Percentiles rank a stretch among this genome's conserved stretches.
phyloP scores from a whole-genome alignment of 2,888 invertebrate genomes.

The Ennomos quercinarius region DNA sequence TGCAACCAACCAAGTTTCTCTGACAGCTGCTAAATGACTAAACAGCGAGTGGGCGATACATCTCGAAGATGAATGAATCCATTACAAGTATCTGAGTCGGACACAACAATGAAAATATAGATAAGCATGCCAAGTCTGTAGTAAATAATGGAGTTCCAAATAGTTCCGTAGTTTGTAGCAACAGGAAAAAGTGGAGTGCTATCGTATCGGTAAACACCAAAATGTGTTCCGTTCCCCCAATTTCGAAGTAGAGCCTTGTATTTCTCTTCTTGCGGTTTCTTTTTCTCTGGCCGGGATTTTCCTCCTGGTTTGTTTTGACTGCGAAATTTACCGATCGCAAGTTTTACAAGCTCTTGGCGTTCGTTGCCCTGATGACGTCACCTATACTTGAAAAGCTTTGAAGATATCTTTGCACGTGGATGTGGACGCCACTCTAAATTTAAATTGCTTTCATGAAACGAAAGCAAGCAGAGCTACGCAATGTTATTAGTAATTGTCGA shows the following conservation, averaged over 20 bases:
- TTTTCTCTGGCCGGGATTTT: constrained; percentile 37
- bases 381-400: constrained; percentile 47
- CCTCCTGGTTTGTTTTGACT: constrained; percentile 70
- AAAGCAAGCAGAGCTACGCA: constrained; percentile 10
- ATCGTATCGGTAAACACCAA: constrained; percentile 15
- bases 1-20: constrained; percentile 22
- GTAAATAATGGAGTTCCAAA: constrained; percentile 46
- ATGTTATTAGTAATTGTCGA: constrained; percentile 20
- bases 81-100: constrained; percentile 48
- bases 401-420: constrained; percentile 46
- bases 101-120: constrained; percentile 43
- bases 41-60: constrained; percentile 57
- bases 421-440: constrained; percentile 19
- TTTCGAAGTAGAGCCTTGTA: constrained; percentile 40
- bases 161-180: constrained; percentile 46
- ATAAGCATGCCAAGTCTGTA: constrained; percentile 42
- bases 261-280: constrained; percentile 34
- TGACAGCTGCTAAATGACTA: constrained; percentile 60
- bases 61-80: constrained; percentile 56
- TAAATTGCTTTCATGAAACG: constrained; percentile 15
- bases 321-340: constrained; percentile 70
- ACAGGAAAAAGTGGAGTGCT: constrained; percentile 55
- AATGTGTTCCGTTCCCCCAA: constrained; percentile 19
- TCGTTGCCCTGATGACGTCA: constrained; percentile 75
- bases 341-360: constrained; percentile 65